A percentile compares a stretch with the other conserved stretches of the same genome.
Evolutionary conservation across 2,888 invertebrate genomes (phyloP).

Genomic region (Drosophila mettleri): DNA sequence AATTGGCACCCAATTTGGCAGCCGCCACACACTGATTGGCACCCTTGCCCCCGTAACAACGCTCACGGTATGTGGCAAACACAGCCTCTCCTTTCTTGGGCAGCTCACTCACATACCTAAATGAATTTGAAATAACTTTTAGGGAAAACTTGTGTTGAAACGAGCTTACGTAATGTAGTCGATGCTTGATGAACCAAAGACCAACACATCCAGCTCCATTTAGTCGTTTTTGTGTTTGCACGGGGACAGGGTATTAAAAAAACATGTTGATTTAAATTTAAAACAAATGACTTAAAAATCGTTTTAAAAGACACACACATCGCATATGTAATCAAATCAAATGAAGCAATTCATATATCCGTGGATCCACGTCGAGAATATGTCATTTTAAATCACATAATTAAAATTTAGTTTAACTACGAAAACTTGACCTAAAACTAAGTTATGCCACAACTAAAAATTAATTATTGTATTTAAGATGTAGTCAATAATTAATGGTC

Average conservation of each 20-base stretch:
- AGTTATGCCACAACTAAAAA: too few relatives aligned
- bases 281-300: slow-evolving; percentile 17
- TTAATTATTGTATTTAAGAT: not conserved
- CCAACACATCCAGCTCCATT: slow-evolving; percentile 85
- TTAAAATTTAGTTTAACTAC: too few relatives aligned
- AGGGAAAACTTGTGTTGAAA: not conserved
- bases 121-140: not conserved
- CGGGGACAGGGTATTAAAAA: not conserved
- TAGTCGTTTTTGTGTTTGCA: not conserved
- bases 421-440: too few relatives aligned
- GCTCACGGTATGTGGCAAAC: slow-evolving; percentile 91
- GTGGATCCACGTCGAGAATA: not conserved
- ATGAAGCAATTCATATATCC: not conserved
- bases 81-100: slow-evolving; percentile 95
- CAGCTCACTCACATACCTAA: slow-evolving; percentile 91
- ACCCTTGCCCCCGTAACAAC: slow-evolving; percentile 97
- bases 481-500: too few relatives aligned
- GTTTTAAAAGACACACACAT: not conserved
- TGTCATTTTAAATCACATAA: not conserved
- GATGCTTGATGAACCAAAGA: slow-evolving; percentile 93
- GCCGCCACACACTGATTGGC: slow-evolving; percentile 98
- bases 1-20: slow-evolving; percentile 92
- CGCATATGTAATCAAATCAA: not conserved
- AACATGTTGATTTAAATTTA: slow-evolving; percentile 20
- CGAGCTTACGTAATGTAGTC: slow-evolving; percentile 91